These are phyloP conservation scores for Xestia rhomboidea DNA, from an alignment of 2,888 invertebrate genomes.

Conservation along the genomic window DNA sequence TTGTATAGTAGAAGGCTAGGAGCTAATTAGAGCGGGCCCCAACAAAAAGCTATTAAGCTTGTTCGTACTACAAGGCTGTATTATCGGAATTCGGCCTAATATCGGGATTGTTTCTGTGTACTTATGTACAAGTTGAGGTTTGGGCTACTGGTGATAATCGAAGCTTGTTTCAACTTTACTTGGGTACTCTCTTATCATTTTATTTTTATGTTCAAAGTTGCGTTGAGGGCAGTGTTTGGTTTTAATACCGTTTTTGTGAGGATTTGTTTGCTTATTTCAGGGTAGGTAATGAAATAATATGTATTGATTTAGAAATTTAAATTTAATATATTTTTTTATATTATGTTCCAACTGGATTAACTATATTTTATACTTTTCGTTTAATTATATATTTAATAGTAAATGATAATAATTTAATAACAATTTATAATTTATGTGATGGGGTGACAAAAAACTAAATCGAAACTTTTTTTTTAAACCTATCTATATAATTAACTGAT, in stretches of 20 bases:
- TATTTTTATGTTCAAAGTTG: slow-evolving; percentile 27
- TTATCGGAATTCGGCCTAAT: slow-evolving; percentile 58
- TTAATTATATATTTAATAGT: too few species aligned
- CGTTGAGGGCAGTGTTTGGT: neutral
- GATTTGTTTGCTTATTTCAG: neutral
- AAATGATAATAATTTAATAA: too few species aligned
- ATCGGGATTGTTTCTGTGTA: slow-evolving; percentile 36
- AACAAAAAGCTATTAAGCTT: slow-evolving; percentile 68
- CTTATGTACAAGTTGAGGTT: slow-evolving; percentile 21
- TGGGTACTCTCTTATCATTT: slow-evolving; percentile 7
- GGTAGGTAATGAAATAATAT: neutral
- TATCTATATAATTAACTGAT: too few species aligned
- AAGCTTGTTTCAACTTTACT: slow-evolving; percentile 15
- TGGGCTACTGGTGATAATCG: slow-evolving; percentile 16
- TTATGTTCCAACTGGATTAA: too few species aligned
- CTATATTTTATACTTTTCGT: too few species aligned
- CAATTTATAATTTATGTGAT: too few species aligned
- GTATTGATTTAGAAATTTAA: too few species aligned
- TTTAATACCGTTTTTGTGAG: neutral
- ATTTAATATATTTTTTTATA: too few species aligned
- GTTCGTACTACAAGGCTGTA: slow-evolving; percentile 52
- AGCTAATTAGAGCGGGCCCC: slow-evolving; percentile 64
- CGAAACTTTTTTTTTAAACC: too few species aligned
- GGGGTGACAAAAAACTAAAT: too few species aligned
- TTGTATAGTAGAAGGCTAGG: slow-evolving; percentile 53